Evolutionary conservation across 2,113 vertebrate genomes (phyloP).

Genomic region (Peromyscus californicus): DNA sequence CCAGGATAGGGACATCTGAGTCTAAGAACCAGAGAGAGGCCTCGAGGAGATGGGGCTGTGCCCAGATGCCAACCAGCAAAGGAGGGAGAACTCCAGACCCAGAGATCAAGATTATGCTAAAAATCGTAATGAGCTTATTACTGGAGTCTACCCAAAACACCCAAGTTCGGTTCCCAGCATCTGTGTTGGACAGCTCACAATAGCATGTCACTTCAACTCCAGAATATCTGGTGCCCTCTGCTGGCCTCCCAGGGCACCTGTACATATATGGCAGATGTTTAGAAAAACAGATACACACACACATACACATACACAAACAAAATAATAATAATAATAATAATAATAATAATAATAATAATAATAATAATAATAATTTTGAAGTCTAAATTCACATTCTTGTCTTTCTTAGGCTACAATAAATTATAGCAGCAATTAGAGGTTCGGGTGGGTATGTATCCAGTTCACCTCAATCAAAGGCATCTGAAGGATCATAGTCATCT

Average conservation of each 20-base stretch:
- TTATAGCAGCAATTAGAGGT: not conserved
- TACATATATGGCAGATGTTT: not conserved
- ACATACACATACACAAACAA: not conserved
- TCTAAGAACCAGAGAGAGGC: not conserved
- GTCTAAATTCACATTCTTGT: constrained; percentile 6
- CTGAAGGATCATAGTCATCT: not conserved
- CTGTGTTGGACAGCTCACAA: not conserved
- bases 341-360: not conserved
- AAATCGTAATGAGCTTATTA: not conserved
- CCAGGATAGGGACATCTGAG: not conserved
- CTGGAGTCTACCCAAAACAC: not conserved
- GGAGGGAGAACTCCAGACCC: not conserved
- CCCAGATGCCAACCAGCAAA: not conserved
- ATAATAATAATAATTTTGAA: not conserved
- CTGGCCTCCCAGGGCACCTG: not conserved
- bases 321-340: not conserved
- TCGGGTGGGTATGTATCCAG: not conserved
- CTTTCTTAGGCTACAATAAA: constrained; percentile 44
- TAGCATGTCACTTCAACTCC: not conserved
- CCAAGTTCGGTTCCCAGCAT: not conserved
- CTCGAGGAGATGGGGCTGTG: not conserved
- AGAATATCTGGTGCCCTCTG: not conserved
- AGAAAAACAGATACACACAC: not conserved
- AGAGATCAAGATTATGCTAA: not conserved
- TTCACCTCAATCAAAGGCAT: not conserved